Base-by-base conservation (phyloP, 2,797 vertebrate genomes). In the Phalanger gymnotis region DNA sequence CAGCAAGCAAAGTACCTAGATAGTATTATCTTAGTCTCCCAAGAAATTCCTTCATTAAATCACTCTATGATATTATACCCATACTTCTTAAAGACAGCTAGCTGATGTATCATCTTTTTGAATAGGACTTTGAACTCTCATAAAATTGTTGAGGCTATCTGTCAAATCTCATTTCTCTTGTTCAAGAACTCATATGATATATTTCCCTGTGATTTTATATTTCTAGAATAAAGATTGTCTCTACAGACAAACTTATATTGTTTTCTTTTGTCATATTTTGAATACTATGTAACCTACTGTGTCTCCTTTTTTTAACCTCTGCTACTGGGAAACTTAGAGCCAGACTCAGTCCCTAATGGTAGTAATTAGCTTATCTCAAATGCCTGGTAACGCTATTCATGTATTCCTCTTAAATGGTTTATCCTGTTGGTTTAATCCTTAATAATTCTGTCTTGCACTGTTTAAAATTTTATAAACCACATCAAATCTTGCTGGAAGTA, bases 381-480 rank as follows among this genome's bases (percentile, higher is more conserved):
- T 55, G 1, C 53, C 55, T 2, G 10, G 0, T 0, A 58, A 90
- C 4, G 0, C 53, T 25, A 4, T 53, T 53, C 10, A 0, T 58
- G 5, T 27, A 0, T 57, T 54, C 56, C 19, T 22, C 31, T 56
- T 53, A n/a, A 56, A 31, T 2, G 54, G 0, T 53, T 56, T 28
- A 31, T 57, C 13, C 4, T 47, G 57, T 34, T n/a, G 31, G 27
- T 34, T 34, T n/a, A 51, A 81, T 81, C 91, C 19, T 30, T 56
- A 81, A 55, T 40, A 53, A 0, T 31, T 28, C 93, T 51, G 56
- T 53, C 73, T 87, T 89, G 19, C 34, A 0, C 56, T 22, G 12
- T 90, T 73, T 94, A 12, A 51, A 87, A 61, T 90, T 93, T 73
- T 47, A 55, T 56, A 56, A 94, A 91, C 56, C 16, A 54, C 25